Base-by-base conservation (phyloP, 2,113 vertebrate species). In the Ammodytes marinus region DNA sequence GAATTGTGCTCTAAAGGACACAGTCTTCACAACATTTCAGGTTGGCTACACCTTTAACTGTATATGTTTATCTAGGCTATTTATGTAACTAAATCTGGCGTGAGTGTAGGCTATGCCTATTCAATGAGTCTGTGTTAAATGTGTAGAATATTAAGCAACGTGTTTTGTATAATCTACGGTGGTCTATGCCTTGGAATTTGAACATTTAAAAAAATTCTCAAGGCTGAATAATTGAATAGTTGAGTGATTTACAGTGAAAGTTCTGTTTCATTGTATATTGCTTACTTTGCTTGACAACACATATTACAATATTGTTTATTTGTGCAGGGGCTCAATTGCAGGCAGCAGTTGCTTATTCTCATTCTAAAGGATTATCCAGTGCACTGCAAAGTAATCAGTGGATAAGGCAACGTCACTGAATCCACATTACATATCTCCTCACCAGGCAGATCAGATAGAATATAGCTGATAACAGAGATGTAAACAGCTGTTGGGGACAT, bases 331-430 rank as follows among this genome's bases (percentile, higher is more conserved):
- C 87, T 91, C 87, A 89, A 57, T 92, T 84, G 87, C 90, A 90
- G 69, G 78, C 88, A 87, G 82, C 86, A 87, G 80, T 92, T 89
- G 89, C 86, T 93, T 90, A 93, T 90, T 91, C 88, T 92, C 82
- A 86, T 86, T 86, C 82, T 79, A 71, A 88, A 86, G 91, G 93
- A 94, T 94, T 93, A 94, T 93, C 93, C 85, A 69, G 60, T 82
- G 84, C 84, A 58, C 81, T 93, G 80, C 85, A 86, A 80, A 91
- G 92, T 93, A 93, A 92, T 93, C 89, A 93, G 80, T 69, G 84
- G 92, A 93, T 93, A 90, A 93, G 82, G 83, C 91, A 91, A 92
- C 86, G 86, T 92, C 88, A 93, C 89, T 76, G 79, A 87, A 81
- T 86, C 88, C 85, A 93, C 85, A 85, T 88, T 91, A 88, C 87